Conservation (phyloP, 2,797 vertebrate species). For the Mormyrus hasselquistii region DNA sequence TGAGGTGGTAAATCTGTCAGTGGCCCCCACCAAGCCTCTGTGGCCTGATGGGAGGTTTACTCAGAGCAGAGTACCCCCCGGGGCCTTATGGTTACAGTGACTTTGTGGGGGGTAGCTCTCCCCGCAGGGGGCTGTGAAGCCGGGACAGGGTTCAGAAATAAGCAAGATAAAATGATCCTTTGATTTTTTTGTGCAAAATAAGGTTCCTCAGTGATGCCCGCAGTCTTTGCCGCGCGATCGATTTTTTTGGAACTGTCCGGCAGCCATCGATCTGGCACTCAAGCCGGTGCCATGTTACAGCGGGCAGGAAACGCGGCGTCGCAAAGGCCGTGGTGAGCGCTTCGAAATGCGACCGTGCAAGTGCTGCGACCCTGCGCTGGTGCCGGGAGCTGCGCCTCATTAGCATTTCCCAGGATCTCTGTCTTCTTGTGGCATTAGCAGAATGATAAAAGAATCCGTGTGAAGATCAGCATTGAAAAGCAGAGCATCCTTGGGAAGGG, state of each 20-base stretch:
- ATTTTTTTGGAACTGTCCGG: not conserved
- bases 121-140: not conserved
- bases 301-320: not conserved
- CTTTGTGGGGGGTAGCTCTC: not conserved
- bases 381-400: not conserved
- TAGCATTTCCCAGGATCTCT: not conserved
- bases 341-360: not conserved
- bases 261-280: not conserved
- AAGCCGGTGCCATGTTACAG: not conserved
- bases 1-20: not conserved
- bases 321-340: not conserved
- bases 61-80: not conserved
- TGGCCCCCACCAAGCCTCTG: not conserved
- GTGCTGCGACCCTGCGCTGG: not conserved
- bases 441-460: not conserved
- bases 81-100: not conserved
- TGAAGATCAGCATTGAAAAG: not conserved
- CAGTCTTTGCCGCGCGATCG: not conserved
- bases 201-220: not conserved
- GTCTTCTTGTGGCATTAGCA: not conserved
- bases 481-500: not conserved
- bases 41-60: not conserved
- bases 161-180: not conserved
- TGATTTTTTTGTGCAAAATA: not conserved
- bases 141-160: not conserved